phyloP scores from a whole-genome alignment of 2,113 vertebrate genomes.

The Indicator indicator region DNA sequence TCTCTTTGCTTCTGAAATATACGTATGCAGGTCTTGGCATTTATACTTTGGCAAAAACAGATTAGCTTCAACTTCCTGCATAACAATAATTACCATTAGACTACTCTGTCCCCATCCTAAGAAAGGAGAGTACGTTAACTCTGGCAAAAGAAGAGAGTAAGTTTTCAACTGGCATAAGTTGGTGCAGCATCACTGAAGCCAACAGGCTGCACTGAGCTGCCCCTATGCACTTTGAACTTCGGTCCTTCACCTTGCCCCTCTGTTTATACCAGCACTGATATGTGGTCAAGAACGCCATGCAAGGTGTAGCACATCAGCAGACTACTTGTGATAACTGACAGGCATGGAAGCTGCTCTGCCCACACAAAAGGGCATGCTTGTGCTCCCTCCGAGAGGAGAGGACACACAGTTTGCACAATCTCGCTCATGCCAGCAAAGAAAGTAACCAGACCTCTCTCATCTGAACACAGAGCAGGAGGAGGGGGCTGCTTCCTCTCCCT shows the following conservation, averaged over 20 bases:
- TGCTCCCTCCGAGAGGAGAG: rapidly evolving
- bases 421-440: rapidly evolving
- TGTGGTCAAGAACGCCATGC: background rate
- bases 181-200: background rate
- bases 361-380: rapidly evolving
- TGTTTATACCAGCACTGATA: rapidly evolving
- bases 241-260: rapidly evolving
- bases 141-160: background rate
- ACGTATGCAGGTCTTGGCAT: background rate
- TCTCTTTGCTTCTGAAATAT: background rate
- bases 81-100: background rate
- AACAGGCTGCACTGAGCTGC: background rate
- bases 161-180: background rate
- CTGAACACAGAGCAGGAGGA: rapidly evolving
- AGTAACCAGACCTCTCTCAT: background rate
- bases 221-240: rapidly evolving
- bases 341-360: background rate
- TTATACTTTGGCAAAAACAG: background rate
- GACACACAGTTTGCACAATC: rapidly evolving
- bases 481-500: background rate
- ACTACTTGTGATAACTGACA: rapidly evolving
- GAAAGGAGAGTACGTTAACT: background rate
- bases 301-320: too few relatives aligned
- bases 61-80: background rate
- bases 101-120: background rate